Evolutionary conservation across 2,113 vertebrate species (phyloP).

Genomic region (Atractosteus spatula): DNA sequence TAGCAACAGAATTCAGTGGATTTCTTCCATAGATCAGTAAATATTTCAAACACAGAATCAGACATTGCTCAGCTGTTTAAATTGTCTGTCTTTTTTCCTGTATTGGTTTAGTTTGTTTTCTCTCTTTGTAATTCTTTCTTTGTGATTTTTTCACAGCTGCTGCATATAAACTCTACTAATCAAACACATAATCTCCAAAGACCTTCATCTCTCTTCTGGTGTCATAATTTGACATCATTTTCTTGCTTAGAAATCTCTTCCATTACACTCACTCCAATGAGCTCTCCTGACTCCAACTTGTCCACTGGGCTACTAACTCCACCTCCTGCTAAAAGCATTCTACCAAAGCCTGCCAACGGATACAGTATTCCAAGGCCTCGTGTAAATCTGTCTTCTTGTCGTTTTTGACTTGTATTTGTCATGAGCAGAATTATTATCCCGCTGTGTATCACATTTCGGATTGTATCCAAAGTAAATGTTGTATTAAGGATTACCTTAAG

Average conservation of each 20-base stretch:
- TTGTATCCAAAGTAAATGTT: background rate
- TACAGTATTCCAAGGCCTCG: conserved; percentile 77
- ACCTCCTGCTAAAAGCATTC: conserved; percentile 75
- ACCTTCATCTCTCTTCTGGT: conserved; percentile 83
- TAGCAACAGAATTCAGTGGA: no score
- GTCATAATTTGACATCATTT: conserved; percentile 73
- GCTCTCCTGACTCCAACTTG: conserved; percentile 80
- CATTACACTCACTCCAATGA: conserved; percentile 84
- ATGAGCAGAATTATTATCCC: background rate
- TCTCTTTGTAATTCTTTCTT: conserved; percentile 54
- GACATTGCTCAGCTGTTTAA: no score
- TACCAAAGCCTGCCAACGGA: conserved; percentile 70
- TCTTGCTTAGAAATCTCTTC: conserved; percentile 88
- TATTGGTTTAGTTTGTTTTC: background rate
- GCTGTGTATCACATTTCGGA: background rate
- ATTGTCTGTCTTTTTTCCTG: no score
- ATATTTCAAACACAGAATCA: no score
- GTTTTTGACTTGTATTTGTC: conserved; percentile 4
- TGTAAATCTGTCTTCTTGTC: conserved; percentile 64
- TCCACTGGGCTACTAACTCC: conserved; percentile 78
- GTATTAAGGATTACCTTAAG: background rate
- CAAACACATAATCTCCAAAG: conserved; percentile 77
- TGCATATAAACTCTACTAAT: conserved; percentile 74
- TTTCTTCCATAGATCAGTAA: no score
- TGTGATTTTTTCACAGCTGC: conserved; percentile 76